Conservation (phyloP, 2,888 invertebrate genomes). For the Pterostichus niger region DNA sequence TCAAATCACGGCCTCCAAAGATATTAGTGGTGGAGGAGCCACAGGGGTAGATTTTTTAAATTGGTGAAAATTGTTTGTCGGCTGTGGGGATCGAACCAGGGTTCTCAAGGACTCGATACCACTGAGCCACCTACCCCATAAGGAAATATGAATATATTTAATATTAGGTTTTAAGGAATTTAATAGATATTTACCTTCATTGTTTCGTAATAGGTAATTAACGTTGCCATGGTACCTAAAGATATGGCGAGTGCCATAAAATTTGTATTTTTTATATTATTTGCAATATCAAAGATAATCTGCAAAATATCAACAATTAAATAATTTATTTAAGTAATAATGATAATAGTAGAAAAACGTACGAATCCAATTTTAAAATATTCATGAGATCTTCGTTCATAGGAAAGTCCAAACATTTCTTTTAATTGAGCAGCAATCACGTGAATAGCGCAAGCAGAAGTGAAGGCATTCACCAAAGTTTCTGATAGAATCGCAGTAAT, state of each 20-base stretch:
- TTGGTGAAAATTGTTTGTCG: no score
- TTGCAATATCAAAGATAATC: slow-evolving; percentile 79
- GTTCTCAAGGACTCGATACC: no score
- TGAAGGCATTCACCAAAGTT: slow-evolving; percentile 92
- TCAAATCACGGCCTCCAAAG: no score
- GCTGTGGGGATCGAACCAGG: no score
- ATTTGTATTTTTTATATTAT: slow-evolving; percentile 80
- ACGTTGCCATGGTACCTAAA: slow-evolving; percentile 81
- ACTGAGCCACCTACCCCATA: no score
- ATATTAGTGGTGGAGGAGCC: no score
- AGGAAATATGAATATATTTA: no score
- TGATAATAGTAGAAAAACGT: slow-evolving; percentile 24
- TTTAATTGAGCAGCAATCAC: slow-evolving; percentile 90
- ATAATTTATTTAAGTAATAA: no score
- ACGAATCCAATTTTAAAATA: slow-evolving; percentile 78
- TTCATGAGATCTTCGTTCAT: slow-evolving; percentile 77
- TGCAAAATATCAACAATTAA: slow-evolving; percentile 73
- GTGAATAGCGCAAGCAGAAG: slow-evolving; percentile 91
- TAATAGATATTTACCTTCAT: neutral
- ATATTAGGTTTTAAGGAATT: no score
- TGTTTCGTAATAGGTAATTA: neutral
- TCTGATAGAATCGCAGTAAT: slow-evolving; percentile 88
- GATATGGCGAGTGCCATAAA: slow-evolving; percentile 84
- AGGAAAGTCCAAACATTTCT: slow-evolving; percentile 84
- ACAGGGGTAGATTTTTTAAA: no score